These are phyloP conservation scores for Harpegnathos saltator DNA, from an alignment of 1,140 invertebrate genomes.

Conservation along the genomic window DNA sequence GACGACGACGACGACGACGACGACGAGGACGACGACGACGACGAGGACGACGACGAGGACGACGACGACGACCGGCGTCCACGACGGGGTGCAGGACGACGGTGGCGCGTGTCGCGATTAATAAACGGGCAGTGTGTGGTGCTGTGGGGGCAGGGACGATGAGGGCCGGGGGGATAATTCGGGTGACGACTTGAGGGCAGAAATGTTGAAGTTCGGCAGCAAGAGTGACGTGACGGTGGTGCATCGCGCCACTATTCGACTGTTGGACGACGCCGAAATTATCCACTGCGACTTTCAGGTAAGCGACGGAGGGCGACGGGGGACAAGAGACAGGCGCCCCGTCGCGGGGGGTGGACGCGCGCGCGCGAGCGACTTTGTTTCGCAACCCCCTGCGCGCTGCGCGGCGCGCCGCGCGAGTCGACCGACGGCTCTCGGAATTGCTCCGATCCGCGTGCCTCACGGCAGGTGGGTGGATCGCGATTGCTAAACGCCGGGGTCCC, in stretches of 20 bases:
- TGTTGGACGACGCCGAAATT: slow-evolving; percentile 97
- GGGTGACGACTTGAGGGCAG: slow-evolving; percentile 79
- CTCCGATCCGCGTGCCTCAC: too few species aligned
- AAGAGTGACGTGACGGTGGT: slow-evolving; percentile 94
- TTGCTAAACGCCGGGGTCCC: slow-evolving; percentile 4
- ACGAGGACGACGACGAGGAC: too few species aligned
- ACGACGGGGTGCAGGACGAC: slow-evolving; percentile 43
- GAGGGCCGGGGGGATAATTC: slow-evolving; percentile 77
- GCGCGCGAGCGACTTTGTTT: not conserved
- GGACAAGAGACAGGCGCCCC: not conserved
- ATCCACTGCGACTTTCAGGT: slow-evolving; percentile 98
- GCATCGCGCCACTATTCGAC: slow-evolving; percentile 96
- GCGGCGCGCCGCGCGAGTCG: too few species aligned
- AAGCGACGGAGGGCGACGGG: slow-evolving; percentile 75
- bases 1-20: slow-evolving; percentile 39
- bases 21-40: slow-evolving; percentile 36
- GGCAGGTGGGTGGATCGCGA: too few species aligned
- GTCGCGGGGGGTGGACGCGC: too few species aligned
- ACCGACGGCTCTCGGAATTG: too few species aligned
- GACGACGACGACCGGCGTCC: slow-evolving; percentile 41
- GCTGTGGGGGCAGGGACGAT: slow-evolving; percentile 79
- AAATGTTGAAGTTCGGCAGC: slow-evolving; percentile 91
- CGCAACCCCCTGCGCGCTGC: too few species aligned
- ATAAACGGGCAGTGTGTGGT: slow-evolving; percentile 78
- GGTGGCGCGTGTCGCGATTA: slow-evolving; percentile 57